Conservation (phyloP, 2,113 vertebrate species). For the Passerina amoena region DNA sequence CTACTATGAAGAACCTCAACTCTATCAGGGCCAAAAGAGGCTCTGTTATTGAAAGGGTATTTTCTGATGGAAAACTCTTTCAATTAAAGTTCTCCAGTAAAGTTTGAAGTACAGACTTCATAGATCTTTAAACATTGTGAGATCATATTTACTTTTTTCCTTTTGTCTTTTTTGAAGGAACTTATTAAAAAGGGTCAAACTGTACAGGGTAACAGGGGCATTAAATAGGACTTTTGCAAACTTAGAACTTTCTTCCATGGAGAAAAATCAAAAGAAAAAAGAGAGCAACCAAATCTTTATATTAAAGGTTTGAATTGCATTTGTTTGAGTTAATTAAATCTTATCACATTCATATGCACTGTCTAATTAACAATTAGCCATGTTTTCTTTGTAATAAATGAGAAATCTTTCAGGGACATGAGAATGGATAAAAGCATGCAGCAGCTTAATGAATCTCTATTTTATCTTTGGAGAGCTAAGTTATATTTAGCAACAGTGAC, state of each 20-base stretch:
- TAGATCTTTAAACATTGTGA: not conserved
- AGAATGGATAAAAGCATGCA: constrained; percentile 23
- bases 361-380: constrained; percentile 66
- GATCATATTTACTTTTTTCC: not conserved
- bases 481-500: constrained; percentile 38
- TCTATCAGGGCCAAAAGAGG: not conserved
- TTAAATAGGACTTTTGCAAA: not conserved
- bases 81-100: not conserved
- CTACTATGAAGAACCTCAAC: too few species aligned
- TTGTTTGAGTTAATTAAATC: constrained; percentile 70
- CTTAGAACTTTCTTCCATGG: not conserved
- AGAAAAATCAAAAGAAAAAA: not conserved
- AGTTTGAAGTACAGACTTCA: not conserved
- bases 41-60: not conserved
- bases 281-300: not conserved
- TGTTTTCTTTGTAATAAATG: constrained; percentile 65
- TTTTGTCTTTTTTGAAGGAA: not conserved
- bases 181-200: not conserved
- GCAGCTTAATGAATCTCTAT: constrained; percentile 34
- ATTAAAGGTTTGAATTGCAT: constrained; percentile 47
- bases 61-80: not conserved
- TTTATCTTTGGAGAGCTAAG: constrained; percentile 38
- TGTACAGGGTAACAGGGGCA: not conserved
- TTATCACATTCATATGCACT: constrained; percentile 46
- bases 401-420: constrained; percentile 54